Evolutionary conservation across 1,140 invertebrate genomes (phyloP).

Genomic region (Trichoplusia ni): DNA sequence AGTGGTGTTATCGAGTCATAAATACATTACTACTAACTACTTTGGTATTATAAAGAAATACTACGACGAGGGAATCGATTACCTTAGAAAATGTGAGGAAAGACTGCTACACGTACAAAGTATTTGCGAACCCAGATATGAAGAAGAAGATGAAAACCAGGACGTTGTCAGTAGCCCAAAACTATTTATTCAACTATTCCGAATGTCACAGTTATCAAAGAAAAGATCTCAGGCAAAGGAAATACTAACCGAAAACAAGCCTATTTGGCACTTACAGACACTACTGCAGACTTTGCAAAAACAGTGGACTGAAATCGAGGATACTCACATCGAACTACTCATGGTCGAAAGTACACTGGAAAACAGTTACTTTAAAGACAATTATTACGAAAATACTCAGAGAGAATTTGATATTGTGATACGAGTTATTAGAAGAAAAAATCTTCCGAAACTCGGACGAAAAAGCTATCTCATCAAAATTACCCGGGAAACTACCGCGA

Average conservation of each 20-base stretch:
- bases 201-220: no score
- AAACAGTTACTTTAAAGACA: not conserved
- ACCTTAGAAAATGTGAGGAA: no score
- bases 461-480: no score
- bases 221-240: not conserved
- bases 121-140: not conserved
- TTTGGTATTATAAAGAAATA: no score
- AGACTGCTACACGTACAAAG: no score
- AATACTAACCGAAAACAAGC: not conserved
- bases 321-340: no score
- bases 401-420: not conserved
- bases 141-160: not conserved
- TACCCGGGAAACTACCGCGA: not conserved
- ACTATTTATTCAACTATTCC: not conserved
- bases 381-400: not conserved
- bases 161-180: not conserved
- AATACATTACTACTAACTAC: no score
- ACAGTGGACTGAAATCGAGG: no score
- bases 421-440: not conserved
- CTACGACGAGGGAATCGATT: no score
- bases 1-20: no score
- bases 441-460: not conserved
- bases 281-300: no score
- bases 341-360: not conserved
- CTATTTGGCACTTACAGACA: not conserved